Percentiles rank a stretch among this genome's conserved stretches.
Evolutionary conservation across 2,888 invertebrate species (phyloP).

Genomic region (Empis stercorea): DNA sequence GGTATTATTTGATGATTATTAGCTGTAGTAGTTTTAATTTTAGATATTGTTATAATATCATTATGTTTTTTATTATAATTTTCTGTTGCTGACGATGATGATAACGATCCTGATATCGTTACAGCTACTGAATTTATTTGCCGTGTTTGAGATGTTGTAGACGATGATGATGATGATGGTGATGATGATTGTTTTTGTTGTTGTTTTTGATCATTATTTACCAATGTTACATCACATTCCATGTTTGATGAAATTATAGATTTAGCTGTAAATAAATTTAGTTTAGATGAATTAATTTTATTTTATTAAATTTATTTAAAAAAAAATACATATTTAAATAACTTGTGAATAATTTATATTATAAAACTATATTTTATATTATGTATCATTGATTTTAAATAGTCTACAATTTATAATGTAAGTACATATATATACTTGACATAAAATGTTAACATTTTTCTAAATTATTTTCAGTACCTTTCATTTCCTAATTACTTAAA

Average conservation of each 20-base stretch:
- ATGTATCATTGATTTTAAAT: no score
- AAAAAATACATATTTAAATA: no score
- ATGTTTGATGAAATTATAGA: slow-evolving; percentile 12
- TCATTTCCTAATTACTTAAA: no score
- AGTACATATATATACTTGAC: no score
- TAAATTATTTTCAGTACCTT: no score
- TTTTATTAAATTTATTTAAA: no score
- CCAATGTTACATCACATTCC: slow-evolving; percentile 22
- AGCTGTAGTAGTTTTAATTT: slow-evolving; percentile 15
- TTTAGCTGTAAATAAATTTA: slow-evolving; percentile 6
- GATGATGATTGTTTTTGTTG: slow-evolving; percentile 1
- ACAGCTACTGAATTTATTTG: background rate
- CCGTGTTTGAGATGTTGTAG: background rate
- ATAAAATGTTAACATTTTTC: no score
- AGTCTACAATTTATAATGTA: no score
- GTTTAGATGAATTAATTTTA: background rate
- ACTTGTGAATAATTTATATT: no score
- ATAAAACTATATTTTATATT: no score
- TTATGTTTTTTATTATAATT: background rate
- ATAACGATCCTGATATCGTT: background rate
- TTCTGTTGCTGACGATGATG: background rate
- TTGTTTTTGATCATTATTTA: slow-evolving; percentile 7
- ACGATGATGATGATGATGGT: no score
- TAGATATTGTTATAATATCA: background rate
- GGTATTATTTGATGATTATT: slow-evolving; percentile 1